Evolutionary conservation across 2,113 vertebrate species (phyloP).

Genomic region (Aphelocoma coerulescens): DNA sequence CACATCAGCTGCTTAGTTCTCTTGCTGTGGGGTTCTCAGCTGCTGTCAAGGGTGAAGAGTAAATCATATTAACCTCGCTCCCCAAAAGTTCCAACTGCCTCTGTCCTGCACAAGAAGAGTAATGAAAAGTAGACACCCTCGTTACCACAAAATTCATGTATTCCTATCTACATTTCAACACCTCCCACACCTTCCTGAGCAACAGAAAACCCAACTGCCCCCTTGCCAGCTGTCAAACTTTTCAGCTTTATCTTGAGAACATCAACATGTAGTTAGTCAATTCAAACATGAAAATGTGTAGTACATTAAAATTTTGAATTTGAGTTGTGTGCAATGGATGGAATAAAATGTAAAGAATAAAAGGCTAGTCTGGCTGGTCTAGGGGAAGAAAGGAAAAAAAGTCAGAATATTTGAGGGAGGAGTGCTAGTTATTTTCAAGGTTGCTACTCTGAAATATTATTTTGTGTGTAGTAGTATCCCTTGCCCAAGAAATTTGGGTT

Average conservation of each 20-base stretch:
- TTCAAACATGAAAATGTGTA: constrained; percentile 53
- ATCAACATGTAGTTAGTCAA: constrained; percentile 58
- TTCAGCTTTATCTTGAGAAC: constrained; percentile 63
- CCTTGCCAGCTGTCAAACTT: constrained; percentile 64
- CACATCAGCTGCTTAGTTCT: neutral
- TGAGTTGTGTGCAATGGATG: neutral
- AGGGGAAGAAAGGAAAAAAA: neutral
- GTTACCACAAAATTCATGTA: constrained; percentile 25
- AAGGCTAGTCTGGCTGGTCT: neutral
- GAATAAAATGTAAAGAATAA: neutral
- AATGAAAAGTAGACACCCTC: constrained; percentile 31
- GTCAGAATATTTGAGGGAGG: neutral
- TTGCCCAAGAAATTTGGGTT: neutral
- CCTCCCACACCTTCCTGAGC: constrained; percentile 62
- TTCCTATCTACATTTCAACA: constrained; percentile 43
- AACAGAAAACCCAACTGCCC: constrained; percentile 59
- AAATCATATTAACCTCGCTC: neutral
- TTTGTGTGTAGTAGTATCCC: neutral
- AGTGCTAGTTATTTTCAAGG: neutral
- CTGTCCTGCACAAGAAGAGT: constrained; percentile 23
- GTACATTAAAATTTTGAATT: neutral
- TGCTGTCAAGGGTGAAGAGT: neutral
- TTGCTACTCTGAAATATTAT: neutral
- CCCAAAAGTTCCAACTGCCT: neutral
- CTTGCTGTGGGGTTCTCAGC: neutral